Conservation (phyloP, 2,113 vertebrate species). For the Phycodurus eques region DNA sequence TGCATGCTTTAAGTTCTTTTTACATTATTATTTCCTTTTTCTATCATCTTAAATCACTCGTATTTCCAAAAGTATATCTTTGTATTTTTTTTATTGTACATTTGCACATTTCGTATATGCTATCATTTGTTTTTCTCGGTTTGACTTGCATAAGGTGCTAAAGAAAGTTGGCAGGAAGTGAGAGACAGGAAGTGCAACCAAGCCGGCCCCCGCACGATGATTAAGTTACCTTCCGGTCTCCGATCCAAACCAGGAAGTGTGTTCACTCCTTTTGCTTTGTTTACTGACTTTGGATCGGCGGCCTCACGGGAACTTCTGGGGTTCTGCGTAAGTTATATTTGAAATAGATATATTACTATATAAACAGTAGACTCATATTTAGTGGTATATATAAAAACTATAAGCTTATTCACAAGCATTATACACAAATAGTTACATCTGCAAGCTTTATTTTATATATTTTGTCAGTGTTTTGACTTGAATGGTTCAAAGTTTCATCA, state of each 20-base stretch:
- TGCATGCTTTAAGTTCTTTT: conserved; percentile 83
- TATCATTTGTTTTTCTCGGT: conserved; percentile 80
- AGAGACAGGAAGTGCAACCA: conserved; percentile 37
- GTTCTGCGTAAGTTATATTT: conserved; percentile 58
- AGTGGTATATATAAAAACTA: conserved; percentile 71
- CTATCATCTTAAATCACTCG: conserved; percentile 63
- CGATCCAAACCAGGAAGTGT: conserved; percentile 24
- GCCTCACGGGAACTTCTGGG: conserved; percentile 33
- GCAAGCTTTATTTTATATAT: conserved; percentile 74
- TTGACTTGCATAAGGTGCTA: conserved; percentile 87
- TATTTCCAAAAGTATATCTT: conserved; percentile 87
- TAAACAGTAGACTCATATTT: conserved; percentile 59
- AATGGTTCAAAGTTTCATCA: conserved; percentile 30
- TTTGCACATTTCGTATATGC: conserved; percentile 92
- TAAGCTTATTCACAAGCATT: conserved; percentile 71
- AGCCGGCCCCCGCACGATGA: conserved; percentile 33
- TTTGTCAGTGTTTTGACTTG: conserved; percentile 57
- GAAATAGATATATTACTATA: conserved; percentile 69
- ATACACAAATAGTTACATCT: conserved; percentile 70
- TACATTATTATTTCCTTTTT: conserved; percentile 42
- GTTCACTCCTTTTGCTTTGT: conserved; percentile 20
- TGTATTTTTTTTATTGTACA: conserved; percentile 86
- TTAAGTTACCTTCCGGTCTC: conserved; percentile 26
- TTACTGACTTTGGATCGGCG: conserved; percentile 42
- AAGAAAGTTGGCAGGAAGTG: conserved; percentile 30